Conservation (phyloP, 2,888 invertebrate species). For the Rotaria socialis region DNA sequence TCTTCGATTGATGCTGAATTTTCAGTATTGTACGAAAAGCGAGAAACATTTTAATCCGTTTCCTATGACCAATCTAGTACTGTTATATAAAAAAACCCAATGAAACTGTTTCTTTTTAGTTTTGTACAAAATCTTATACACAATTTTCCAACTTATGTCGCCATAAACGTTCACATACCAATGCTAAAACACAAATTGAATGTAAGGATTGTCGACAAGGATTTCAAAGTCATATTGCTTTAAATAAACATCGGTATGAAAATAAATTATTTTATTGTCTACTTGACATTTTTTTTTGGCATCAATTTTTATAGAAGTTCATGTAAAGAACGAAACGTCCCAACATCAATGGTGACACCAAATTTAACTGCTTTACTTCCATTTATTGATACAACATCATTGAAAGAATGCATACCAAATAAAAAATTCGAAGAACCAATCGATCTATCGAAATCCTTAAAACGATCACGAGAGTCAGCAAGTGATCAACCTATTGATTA, state of each 20-base stretch:
- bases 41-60: too few relatives aligned
- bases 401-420: not conserved
- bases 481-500: slow-evolving; percentile 15
- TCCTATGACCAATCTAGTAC: too few relatives aligned
- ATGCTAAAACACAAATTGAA: slow-evolving; percentile 33
- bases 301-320: not conserved
- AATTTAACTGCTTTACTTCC: not conserved
- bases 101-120: not conserved
- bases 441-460: not conserved
- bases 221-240: slow-evolving; percentile 39
- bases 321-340: not conserved
- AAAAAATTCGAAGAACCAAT: not conserved
- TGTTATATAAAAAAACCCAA: too few relatives aligned
- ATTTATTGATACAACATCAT: not conserved
- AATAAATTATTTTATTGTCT: not conserved
- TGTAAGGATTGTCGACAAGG: slow-evolving; percentile 40
- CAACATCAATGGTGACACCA: not conserved
- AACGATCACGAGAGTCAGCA: not conserved
- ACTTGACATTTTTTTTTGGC: not conserved
- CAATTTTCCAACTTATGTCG: slow-evolving; percentile 47
- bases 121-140: slow-evolving; percentile 45
- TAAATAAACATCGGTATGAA: slow-evolving; percentile 41
- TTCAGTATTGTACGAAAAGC: too few relatives aligned
- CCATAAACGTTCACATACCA: slow-evolving; percentile 46
- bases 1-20: too few relatives aligned